Evolutionary conservation across 2,797 vertebrate species (phyloP), one percentile per base, ranked within the genome.

Genomic region (Labeo calbasu): DNA sequence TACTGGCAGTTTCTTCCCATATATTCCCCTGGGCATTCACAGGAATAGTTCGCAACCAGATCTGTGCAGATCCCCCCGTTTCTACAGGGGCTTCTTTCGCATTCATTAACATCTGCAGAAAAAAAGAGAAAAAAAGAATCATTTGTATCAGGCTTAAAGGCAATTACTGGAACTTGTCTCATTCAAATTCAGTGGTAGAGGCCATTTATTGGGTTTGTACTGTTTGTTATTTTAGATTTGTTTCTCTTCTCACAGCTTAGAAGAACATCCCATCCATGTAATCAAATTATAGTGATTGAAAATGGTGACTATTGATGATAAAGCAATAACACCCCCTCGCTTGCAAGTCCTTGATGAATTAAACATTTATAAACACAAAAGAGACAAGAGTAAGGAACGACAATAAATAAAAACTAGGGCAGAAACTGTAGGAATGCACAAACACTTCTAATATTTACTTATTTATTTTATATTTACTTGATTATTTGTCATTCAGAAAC

Each of bases 1-100:
- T 98, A 96, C 88, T 99, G 98, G 90, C 98, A 99, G 80, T 99
- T 98, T 89, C 96, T 96, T 87, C 98, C 98, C 98, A 99, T 99
- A 94, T 97, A 99, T 95, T 99, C 98, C 0, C 98, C 98, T 0
- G 97, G 97, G 86, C 98, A 99, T 88, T 99, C 98, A 78, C 98
- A 99, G 83, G 98, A 99, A 90, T 99, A 99, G 92, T 99, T 99
- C 86, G 98, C 98, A 90, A 98, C 94, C 7, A 96, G 94, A 89
- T 99, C 98, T 63, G 97, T 99, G 90, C 98, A 99, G 89, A 98
- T 95, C 57, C 98, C 98, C n/a, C 97, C 96, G 68, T 99, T 99
- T 94, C 95, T 98, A 92, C 98, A 99, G 0, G 98, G 98, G 63
- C 97, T 96, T 12, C 94, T 93, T 93, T 99, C 98, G 81, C 98